Percentiles rank a stretch among this genome's conserved stretches.
Evolutionary conservation across 2,113 vertebrate species (phyloP).

Genomic region (Alces alces): DNA sequence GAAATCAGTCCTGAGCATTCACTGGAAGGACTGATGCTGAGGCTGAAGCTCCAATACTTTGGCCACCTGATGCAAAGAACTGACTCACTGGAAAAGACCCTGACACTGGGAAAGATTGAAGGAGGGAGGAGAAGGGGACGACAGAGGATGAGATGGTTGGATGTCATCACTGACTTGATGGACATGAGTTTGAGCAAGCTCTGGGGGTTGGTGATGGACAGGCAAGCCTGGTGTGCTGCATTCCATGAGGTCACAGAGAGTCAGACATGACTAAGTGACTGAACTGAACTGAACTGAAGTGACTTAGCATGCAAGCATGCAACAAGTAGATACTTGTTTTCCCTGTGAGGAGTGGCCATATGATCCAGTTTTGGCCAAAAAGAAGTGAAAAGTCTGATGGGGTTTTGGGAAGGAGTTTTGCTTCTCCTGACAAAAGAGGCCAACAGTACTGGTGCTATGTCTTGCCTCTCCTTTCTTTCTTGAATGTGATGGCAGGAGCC

Average conservation of each 20-base stretch:
- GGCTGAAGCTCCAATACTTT: neutral
- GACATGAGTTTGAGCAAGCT: neutral
- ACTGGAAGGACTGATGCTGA: neutral
- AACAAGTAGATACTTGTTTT: neutral
- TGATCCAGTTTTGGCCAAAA: neutral
- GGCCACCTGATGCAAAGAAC: neutral
- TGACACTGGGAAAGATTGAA: neutral
- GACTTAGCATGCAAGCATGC: neutral
- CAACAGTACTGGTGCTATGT: neutral
- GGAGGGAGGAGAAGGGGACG: accelerated
- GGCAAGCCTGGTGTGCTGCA: neutral
- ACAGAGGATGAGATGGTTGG: neutral
- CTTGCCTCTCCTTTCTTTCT: neutral
- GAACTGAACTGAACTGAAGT: neutral
- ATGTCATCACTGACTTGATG: neutral
- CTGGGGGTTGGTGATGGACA: neutral
- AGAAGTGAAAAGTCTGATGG: neutral
- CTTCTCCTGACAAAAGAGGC: neutral
- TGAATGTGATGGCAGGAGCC: neutral
- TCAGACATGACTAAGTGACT: neutral
- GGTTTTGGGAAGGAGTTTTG: neutral
- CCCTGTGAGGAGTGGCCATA: neutral
- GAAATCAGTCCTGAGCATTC: neutral
- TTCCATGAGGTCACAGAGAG: neutral
- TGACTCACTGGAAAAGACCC: neutral